Conservation (phyloP, 2,888 invertebrate species). For the Uloborus plumipes region DNA sequence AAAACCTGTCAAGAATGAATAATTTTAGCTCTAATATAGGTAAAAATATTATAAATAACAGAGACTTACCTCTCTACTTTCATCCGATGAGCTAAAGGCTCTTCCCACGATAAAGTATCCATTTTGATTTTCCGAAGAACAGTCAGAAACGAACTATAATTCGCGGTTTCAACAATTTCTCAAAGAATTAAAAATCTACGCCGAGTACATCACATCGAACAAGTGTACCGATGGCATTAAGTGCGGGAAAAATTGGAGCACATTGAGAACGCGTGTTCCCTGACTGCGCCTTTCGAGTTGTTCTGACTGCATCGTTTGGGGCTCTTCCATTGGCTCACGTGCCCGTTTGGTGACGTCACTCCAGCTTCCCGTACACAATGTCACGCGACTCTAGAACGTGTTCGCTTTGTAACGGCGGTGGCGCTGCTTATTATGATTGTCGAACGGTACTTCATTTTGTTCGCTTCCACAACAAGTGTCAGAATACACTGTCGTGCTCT, state of each 20-base stretch:
- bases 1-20: too few relatives aligned
- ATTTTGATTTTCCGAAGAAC: constrained; percentile 30
- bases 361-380: constrained; percentile 34
- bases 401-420: constrained; percentile 9
- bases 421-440: constrained; percentile 8
- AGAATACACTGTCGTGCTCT: too few relatives aligned
- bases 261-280: constrained; percentile 18
- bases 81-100: constrained; percentile 46
- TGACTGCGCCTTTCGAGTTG: constrained; percentile 30
- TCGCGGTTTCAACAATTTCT: not conserved
- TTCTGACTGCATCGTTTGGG: constrained; percentile 54
- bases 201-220: not conserved
- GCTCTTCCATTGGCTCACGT: constrained; percentile 55
- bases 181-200: not conserved
- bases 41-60: not conserved
- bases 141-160: not conserved
- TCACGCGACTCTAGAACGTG: constrained; percentile 62
- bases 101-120: constrained; percentile 50
- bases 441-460: too few relatives aligned
- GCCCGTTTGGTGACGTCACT: constrained; percentile 45
- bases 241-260: not conserved
- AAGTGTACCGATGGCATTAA: not conserved
- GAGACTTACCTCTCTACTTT: constrained; percentile 43
- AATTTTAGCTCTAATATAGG: too few relatives aligned
- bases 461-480: too few relatives aligned